Evolutionary conservation across 2,888 invertebrate genomes (phyloP).

Genomic region (Calameuta filiformis): DNA sequence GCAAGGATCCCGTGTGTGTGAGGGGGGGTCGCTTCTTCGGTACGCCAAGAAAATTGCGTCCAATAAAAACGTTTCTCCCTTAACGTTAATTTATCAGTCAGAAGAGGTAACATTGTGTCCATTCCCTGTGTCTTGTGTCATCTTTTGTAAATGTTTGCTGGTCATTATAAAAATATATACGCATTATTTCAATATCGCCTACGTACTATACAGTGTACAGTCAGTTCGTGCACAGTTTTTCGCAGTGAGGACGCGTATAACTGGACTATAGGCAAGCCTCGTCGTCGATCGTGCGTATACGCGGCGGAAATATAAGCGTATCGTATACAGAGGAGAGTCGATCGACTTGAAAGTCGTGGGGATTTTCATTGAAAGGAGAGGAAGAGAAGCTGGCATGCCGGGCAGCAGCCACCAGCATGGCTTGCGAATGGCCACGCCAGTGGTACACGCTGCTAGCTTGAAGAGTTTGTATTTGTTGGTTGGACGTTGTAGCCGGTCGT

Average conservation of each 20-base stretch:
- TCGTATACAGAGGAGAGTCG: not conserved
- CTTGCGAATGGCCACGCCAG: not conserved
- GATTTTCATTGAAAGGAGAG: not conserved
- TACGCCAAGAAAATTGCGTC: not conserved
- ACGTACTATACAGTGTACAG: not conserved
- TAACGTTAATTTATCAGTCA: not conserved
- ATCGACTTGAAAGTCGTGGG: not conserved
- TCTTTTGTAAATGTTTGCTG: not conserved
- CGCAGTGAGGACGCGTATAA: not conserved
- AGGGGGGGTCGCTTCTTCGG: not conserved
- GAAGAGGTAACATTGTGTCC: not conserved
- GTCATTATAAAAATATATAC: not conserved
- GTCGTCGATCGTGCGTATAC: not conserved
- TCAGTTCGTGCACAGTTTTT: not conserved
- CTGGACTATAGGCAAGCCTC: not conserved
- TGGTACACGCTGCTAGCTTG: not conserved
- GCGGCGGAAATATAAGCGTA: not conserved
- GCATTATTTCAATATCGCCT: not conserved
- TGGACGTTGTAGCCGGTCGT: not conserved
- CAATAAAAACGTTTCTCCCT: not conserved
- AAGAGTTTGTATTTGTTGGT: conserved; percentile 2
- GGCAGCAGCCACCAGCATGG: no score
- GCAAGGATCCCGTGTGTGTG: not conserved
- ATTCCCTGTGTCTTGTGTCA: not conserved
- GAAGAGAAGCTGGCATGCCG: not conserved